Base-by-base conservation (phyloP, 2,113 vertebrate species). In the Chauna torquata region DNA sequence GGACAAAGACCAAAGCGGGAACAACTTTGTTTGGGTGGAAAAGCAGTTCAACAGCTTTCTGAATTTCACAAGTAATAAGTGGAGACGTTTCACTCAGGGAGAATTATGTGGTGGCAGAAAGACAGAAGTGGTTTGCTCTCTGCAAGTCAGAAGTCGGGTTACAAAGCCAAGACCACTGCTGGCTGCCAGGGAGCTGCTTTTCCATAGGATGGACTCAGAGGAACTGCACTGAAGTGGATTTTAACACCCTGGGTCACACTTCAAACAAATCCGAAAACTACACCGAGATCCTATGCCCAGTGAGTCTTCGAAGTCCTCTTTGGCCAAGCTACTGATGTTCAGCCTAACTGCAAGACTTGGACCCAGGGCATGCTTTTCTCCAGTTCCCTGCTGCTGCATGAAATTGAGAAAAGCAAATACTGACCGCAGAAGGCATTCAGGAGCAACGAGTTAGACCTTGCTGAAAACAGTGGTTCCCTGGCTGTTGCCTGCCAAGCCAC, bases 261-360 rank as follows among this genome's bases (percentile, higher is more conserved):
- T 38, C 49, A 71, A 66, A 68, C 11, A 40, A 17, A 86, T 64
- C 40, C 30, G 30, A 75, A 28, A 57, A 18, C 30, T 42, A 71
- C 12, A 34, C 2, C 3, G 36, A 2, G 1, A 12, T n/a, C 30
- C 69, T 23, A 15, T 0, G 1, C 86, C 34, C 57, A 52, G 36
- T 11, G 69, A 78, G 59, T 14, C 68, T 81, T 65, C 59, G 44
- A 42, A 55, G 36, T 5, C 59, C 18, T 62, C 57, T 57, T 55
- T 4, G 8, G 61, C 30, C 61, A 78, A 82, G 6, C 50, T 27
- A 20, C 38, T 50, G 61, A 64, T 47, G 57, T 61, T 82, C n/a
- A 44, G 28, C 1, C 40, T 6, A 59, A 50, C 18, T 25, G 44
- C 23, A 72, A 38, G 71, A 12, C 12, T 6, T 13, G 7, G 69